phyloP scores from a whole-genome alignment of 2,113 vertebrate genomes.

The Sphaerodactylus townsendi region DNA sequence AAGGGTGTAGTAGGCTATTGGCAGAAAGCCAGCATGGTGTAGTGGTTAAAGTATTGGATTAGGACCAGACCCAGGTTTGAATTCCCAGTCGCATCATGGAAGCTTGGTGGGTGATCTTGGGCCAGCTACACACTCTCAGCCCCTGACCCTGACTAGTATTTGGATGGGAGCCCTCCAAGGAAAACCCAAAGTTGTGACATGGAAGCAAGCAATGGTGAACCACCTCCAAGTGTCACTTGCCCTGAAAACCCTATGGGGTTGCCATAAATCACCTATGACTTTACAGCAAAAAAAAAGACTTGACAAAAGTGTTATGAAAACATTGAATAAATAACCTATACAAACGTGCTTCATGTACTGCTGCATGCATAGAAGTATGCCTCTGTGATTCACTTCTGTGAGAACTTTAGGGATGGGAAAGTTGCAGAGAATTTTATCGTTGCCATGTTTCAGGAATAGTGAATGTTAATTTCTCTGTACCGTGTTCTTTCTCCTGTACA shows the following conservation, averaged over 20 bases:
- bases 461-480: background rate
- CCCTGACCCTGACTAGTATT: too few relatives aligned
- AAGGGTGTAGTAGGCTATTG: background rate
- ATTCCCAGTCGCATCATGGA: too few relatives aligned
- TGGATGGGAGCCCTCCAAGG: too few relatives aligned
- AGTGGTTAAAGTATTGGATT: too few relatives aligned
- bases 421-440: background rate
- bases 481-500: background rate
- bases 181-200: too few relatives aligned
- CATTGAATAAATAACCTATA: constrained; percentile 4
- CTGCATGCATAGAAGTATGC: constrained; percentile 9
- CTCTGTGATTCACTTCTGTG: background rate
- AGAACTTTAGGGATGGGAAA: background rate
- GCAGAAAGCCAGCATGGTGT: background rate
- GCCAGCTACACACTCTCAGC: too few relatives aligned
- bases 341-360: background rate
- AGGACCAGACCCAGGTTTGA: too few relatives aligned
- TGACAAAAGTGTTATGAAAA: background rate
- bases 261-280: too few relatives aligned
- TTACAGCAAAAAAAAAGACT: background rate
- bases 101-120: too few relatives aligned
- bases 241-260: too few relatives aligned
- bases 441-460: background rate
- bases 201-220: too few relatives aligned
- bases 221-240: too few relatives aligned